Conservation (phyloP, 2,797 vertebrate genomes). For the Triplophysa bombifrons region DNA sequence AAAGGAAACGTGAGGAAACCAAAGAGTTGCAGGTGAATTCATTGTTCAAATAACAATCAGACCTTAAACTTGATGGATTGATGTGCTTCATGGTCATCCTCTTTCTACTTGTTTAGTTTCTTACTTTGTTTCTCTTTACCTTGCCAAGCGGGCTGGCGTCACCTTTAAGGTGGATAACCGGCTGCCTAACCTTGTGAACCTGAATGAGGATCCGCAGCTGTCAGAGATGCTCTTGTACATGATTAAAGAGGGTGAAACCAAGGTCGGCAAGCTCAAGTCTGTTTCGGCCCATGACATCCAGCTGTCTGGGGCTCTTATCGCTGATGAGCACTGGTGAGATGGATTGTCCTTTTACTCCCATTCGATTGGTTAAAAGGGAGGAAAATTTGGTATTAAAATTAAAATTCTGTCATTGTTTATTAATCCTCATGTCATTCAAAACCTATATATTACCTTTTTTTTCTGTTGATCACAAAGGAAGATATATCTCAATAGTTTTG, state of each 20-base stretch:
- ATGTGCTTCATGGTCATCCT: constrained; percentile 35
- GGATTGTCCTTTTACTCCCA: not conserved
- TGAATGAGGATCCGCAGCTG: constrained; percentile 96
- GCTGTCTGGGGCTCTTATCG: constrained; percentile 90
- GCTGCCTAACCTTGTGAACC: constrained; percentile 93
- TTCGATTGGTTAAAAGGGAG: not conserved
- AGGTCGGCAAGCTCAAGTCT: constrained; percentile 84
- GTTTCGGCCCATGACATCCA: constrained; percentile 87
- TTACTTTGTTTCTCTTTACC: constrained; percentile 17
- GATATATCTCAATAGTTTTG: too few relatives aligned
- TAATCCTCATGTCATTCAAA: too few relatives aligned
- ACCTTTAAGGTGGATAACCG: constrained; percentile 93
- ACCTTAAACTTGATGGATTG: constrained; percentile 13
- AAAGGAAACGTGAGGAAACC: constrained; percentile 88
- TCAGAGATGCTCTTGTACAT: constrained; percentile 97
- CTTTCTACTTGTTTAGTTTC: constrained; percentile 2
- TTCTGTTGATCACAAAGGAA: too few relatives aligned
- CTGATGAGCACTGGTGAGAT: constrained; percentile 90
- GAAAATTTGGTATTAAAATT: not conserved
- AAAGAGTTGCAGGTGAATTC: constrained; percentile 86
- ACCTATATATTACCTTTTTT: too few relatives aligned
- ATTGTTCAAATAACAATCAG: not conserved
- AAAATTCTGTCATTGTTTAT: too few relatives aligned
- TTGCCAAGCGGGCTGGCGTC: constrained; percentile 86
- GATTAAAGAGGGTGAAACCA: constrained; percentile 92